Conservation (phyloP, 2,888 invertebrate genomes). For the Oscheius sp. region DNA sequence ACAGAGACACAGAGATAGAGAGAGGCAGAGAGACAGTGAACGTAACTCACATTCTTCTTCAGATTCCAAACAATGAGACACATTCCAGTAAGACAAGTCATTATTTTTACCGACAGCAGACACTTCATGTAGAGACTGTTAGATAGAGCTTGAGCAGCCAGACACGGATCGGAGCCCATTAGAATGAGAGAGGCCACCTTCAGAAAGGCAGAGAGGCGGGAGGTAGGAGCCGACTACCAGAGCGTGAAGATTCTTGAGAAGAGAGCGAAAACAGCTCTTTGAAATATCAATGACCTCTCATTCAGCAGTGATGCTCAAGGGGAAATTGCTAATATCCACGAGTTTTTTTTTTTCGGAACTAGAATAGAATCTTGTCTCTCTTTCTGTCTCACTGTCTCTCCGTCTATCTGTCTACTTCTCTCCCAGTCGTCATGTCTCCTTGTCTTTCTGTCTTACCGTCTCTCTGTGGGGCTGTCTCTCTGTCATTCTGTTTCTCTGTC, state of each 20-base stretch:
- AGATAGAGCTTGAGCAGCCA: slow-evolving; percentile 8
- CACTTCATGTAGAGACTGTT: slow-evolving; percentile 13
- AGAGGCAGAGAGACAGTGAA: background rate
- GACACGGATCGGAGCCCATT: slow-evolving; percentile 12
- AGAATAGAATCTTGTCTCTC: too few relatives aligned
- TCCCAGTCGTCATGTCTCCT: too few relatives aligned
- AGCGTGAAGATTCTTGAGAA: too few relatives aligned
- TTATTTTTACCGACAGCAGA: slow-evolving; percentile 13
- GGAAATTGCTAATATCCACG: background rate
- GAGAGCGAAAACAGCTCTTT: too few relatives aligned
- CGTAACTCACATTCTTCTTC: slow-evolving; percentile 21
- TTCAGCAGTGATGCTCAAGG: background rate
- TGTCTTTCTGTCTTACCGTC: too few relatives aligned
- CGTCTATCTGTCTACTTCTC: too few relatives aligned
- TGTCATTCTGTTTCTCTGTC: background rate
- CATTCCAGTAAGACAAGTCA: slow-evolving; percentile 18
- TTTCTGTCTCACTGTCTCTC: too few relatives aligned
- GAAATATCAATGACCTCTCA: too few relatives aligned
- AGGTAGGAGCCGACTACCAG: background rate
- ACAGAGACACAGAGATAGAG: background rate
- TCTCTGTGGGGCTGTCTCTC: background rate
- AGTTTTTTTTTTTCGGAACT: background rate
- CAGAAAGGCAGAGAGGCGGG: background rate
- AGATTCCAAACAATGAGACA: slow-evolving; percentile 11
- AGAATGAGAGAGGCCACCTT: too few relatives aligned